A percentile compares a stretch with the other conserved stretches of the same genome.
These are phyloP conservation scores for Halictus rubicundus DNA, from an alignment of 1,140 invertebrate genomes.

Conservation along the genomic window DNA sequence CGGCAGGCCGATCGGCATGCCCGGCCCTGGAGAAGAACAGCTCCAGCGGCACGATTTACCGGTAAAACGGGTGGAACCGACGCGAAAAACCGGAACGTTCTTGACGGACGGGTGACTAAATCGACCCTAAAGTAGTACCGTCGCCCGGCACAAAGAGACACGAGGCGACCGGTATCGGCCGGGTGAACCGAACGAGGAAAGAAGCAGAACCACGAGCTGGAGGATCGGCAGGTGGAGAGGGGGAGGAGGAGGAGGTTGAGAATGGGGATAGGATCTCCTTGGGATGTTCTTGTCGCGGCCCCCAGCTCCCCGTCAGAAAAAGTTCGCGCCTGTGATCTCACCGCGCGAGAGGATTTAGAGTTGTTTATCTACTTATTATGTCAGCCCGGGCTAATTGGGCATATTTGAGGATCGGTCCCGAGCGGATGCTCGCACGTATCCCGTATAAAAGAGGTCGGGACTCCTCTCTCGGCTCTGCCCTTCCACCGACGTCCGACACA, in stretches of 20 bases:
- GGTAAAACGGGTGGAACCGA: constrained; percentile 42
- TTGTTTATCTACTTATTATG: constrained; percentile 76
- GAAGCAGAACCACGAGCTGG: constrained; percentile 20
- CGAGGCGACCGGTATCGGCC: background rate
- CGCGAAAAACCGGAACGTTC: constrained; percentile 61
- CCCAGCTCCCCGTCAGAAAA: constrained; percentile 51
- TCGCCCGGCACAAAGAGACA: constrained; percentile 46
- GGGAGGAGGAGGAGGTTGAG: constrained; percentile 7
- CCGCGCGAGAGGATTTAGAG: constrained; percentile 65
- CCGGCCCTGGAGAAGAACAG: constrained; percentile 29
- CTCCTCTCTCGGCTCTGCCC: background rate
- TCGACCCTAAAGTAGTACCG: constrained; percentile 70
- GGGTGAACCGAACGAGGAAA: constrained; percentile 18
- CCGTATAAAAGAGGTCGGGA: constrained; percentile 27
- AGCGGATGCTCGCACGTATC: constrained; percentile 69
- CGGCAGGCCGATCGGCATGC: constrained; percentile 34
- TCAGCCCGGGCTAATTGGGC: constrained; percentile 73
- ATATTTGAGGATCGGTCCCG: constrained; percentile 67
- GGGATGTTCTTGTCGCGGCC: constrained; percentile 38
- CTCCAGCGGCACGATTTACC: constrained; percentile 46
- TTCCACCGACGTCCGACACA: background rate
- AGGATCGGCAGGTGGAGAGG: constrained; percentile 15
- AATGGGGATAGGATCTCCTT: background rate
- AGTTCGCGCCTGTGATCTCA: constrained; percentile 67
- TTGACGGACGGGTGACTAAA: constrained; percentile 68